A percentile compares a stretch with the other conserved stretches of the same genome.
Evolutionary conservation across 2,113 vertebrate genomes (phyloP).

Genomic region (Sander vitreus): DNA sequence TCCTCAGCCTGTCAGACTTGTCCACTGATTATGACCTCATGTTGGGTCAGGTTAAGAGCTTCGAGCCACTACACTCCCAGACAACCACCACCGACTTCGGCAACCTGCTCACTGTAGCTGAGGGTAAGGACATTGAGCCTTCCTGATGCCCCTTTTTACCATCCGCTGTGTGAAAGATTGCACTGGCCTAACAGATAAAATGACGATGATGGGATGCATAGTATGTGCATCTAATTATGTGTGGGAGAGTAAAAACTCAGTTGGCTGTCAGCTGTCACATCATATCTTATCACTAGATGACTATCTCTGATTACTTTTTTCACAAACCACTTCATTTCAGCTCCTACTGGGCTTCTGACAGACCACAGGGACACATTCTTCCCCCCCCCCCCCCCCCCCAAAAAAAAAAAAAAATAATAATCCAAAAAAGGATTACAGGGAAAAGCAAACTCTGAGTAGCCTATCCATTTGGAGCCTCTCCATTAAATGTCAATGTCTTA

Average conservation of each 20-base stretch:
- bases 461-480: constrained; percentile 74
- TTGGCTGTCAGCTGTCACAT: not conserved
- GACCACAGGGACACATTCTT: constrained; percentile 12
- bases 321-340: constrained; percentile 4
- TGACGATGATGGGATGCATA: not conserved
- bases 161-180: constrained; percentile 1
- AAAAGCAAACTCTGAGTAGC: constrained; percentile 65
- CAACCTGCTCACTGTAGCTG: constrained; percentile 95
- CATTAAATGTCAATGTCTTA: constrained; percentile 81
- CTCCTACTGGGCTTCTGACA: constrained; percentile 20
- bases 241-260: not conserved
- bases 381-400: not conserved
- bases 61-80: constrained; percentile 86
- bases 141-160: not conserved
- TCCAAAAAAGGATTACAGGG: constrained; percentile 24
- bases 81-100: constrained; percentile 84
- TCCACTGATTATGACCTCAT: constrained; percentile 92
- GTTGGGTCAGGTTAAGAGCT: constrained; percentile 89
- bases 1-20: constrained; percentile 93
- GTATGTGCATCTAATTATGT: not conserved
- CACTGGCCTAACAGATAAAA: constrained; percentile 9
- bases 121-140: constrained; percentile 85
- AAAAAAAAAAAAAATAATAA: constrained; percentile 2
- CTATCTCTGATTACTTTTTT: not conserved
- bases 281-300: not conserved